Percentiles rank a stretch among this genome's conserved stretches.
phyloP scores from a whole-genome alignment of 2,113 vertebrate genomes.

The Burhinus oedicnemus region DNA sequence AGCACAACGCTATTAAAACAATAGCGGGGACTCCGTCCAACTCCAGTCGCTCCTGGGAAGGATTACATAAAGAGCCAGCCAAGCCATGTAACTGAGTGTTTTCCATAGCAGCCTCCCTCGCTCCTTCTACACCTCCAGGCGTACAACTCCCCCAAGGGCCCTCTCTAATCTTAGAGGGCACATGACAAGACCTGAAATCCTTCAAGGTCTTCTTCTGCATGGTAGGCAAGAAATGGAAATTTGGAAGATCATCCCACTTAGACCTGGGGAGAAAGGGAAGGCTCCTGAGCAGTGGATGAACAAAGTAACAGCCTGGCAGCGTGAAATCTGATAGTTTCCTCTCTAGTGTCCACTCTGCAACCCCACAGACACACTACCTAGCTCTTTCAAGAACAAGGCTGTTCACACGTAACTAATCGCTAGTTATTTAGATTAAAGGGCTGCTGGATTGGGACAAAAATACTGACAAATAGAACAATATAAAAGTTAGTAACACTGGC shows the following conservation, averaged over 20 bases:
- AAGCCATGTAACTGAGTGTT: not conserved
- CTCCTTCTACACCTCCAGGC: not conserved
- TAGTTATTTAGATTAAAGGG: not conserved
- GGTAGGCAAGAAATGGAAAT: not conserved
- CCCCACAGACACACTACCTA: not conserved
- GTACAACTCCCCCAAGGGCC: not conserved
- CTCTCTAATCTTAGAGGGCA: not conserved
- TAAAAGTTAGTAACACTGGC: not conserved
- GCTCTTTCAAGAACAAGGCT: not conserved
- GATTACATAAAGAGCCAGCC: not conserved
- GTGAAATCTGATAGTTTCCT: not conserved
- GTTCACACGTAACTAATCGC: not conserved
- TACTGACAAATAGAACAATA: not conserved
- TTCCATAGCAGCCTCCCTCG: not conserved
- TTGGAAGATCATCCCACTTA: not conserved
- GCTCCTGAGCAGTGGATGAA: accelerated
- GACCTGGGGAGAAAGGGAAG: not conserved
- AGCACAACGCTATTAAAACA: conserved; percentile 7
- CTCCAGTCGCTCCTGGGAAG: not conserved
- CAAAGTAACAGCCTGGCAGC: not conserved
- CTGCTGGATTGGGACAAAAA: not conserved
- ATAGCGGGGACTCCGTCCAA: not conserved
- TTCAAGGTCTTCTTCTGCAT: not conserved
- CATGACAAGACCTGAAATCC: not conserved
- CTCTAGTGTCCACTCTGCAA: not conserved